Base-by-base conservation (phyloP, 2,113 vertebrate genomes). In the Sebastes fasciatus region DNA sequence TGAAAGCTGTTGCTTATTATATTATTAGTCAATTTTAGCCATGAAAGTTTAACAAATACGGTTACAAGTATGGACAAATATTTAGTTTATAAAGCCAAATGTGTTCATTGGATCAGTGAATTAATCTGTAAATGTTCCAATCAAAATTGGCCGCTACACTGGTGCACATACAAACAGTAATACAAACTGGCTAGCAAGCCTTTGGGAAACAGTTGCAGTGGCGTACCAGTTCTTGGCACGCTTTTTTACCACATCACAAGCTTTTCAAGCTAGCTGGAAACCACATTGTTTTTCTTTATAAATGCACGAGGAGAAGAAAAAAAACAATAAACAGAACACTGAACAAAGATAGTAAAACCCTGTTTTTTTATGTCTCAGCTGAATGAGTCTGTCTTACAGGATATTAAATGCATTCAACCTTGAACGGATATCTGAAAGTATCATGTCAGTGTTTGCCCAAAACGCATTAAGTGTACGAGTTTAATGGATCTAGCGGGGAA, bases 181-280 rank as follows among this genome's bases (percentile, higher is more conserved):
- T 26, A 54, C 40, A 54, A 42, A 83, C 34, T 21, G n/a, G 13
- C 23, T 23, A 78, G 57, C 26, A 21, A 21, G 48, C 48, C 66
- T 86, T 80, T 76, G 55, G 62, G 48, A 80, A 76, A 77, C 51
- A 52, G 63, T 68, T 72, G 67, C 58, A 73, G 63, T 16, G 60
- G 65, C 57, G 77, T 74, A 51, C 26, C 57, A 34, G 43, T 72
- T 63, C 23, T 12, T 76, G 73, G 64, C 60, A 64, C 26, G 19
- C 4, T 51, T 60, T 80, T 23, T 45, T 1, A 46, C 16, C 21
- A 66, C 46, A 80, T 71, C 71, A 75, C 19, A 74, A 51, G 43
- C 34, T 78, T 77, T 69, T 65, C 8, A 75, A 71, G 64, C 8
- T 26, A 43, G 67, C 64, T 48, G 45, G 60, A 61, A 77, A 60